Evolutionary conservation across 2,113 vertebrate genomes (phyloP).

Genomic region (Brachyistius frenatus): DNA sequence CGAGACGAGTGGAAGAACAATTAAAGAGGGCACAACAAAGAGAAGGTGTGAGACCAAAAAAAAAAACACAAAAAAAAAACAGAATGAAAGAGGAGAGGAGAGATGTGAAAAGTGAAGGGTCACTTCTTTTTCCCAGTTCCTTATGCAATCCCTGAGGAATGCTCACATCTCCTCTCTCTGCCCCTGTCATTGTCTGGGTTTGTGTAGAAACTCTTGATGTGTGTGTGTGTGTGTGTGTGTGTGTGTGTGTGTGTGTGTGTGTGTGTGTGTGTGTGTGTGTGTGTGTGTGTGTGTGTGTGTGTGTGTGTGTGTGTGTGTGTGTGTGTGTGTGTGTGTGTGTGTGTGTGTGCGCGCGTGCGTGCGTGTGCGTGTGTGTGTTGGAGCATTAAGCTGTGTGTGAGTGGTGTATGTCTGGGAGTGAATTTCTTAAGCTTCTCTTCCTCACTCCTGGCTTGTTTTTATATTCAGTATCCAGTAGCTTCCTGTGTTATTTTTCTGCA

Average conservation of each 20-base stretch:
- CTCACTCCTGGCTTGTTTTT: background rate
- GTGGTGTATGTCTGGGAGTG: slow-evolving; percentile 4
- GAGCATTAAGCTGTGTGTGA: slow-evolving; percentile 6
- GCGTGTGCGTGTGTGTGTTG: background rate
- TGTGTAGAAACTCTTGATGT: slow-evolving; percentile 45
- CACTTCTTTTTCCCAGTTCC: slow-evolving; percentile 61
- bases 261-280: slow-evolving; percentile 1
- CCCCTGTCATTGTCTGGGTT: slow-evolving; percentile 61
- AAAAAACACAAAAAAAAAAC: background rate
- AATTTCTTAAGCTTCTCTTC: slow-evolving; percentile 14
- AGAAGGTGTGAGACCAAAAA: background rate
- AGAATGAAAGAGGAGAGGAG: background rate
- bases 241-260: slow-evolving; percentile 33
- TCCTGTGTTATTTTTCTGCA: no score
- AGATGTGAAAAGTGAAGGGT: slow-evolving; percentile 48
- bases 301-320: slow-evolving; percentile 28
- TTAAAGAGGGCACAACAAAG: slow-evolving; percentile 15
- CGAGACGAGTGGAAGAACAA: background rate
- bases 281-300: slow-evolving; percentile 16
- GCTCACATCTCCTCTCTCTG: slow-evolving; percentile 64
- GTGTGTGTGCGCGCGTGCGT: slow-evolving; percentile 25
- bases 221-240: slow-evolving; percentile 36
- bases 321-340: slow-evolving; percentile 16
- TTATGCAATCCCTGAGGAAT: slow-evolving; percentile 74
- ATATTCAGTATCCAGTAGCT: no score